Evolutionary conservation across 2,797 vertebrate species (phyloP).

Genomic region (Betta splendens): DNA sequence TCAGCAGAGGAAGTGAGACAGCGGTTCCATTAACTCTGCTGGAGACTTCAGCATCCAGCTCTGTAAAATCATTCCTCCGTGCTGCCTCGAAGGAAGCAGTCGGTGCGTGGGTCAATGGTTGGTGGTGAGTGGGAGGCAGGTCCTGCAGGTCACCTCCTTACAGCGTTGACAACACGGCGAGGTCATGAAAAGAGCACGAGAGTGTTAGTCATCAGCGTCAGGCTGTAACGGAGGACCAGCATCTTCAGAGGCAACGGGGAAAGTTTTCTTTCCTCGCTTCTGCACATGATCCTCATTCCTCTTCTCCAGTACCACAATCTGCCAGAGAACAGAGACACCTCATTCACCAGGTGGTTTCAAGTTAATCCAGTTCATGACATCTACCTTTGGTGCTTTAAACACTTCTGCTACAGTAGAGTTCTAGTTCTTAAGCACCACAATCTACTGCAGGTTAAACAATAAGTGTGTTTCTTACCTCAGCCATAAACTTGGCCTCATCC

Average conservation of each 20-base stretch:
- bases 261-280: constrained; percentile 86
- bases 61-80: constrained; percentile 10
- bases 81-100: constrained; percentile 19
- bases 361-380: background rate
- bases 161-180: constrained; percentile 25
- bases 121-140: background rate
- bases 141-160: constrained; percentile 9
- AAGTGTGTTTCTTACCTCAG: constrained; percentile 81
- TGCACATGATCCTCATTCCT: constrained; percentile 94
- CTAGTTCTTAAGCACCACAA: too few species aligned
- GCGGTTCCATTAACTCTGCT: constrained; percentile 2
- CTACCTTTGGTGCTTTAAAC: too few species aligned
- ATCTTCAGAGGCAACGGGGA: constrained; percentile 72
- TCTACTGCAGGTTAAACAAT: too few species aligned
- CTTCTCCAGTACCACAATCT: constrained; percentile 96
- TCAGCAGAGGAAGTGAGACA: background rate
- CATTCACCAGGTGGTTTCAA: background rate
- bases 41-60: constrained; percentile 5
- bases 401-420: too few species aligned
- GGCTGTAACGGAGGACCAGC: constrained; percentile 79
- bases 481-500: constrained; percentile 89
- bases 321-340: constrained; percentile 5
- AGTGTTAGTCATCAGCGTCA: constrained; percentile 68
- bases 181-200: constrained; percentile 31
- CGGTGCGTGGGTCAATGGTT: constrained; percentile 1